A percentile compares a stretch with the other conserved stretches of the same genome.
Evolutionary conservation across 2,113 vertebrate genomes (phyloP).

Genomic region (Scalopus aquaticus): DNA sequence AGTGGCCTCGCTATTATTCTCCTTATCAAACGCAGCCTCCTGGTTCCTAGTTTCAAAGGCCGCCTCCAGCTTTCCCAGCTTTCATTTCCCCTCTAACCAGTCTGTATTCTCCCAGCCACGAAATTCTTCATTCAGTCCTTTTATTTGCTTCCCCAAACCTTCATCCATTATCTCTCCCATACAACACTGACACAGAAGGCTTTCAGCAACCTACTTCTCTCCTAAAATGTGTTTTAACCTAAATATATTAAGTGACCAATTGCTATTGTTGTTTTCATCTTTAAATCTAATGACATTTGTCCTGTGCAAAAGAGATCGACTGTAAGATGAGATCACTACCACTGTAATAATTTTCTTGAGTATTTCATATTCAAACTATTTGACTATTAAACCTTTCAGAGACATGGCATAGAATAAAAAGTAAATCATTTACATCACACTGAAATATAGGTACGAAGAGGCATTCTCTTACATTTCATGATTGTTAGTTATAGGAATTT

Average conservation of each 20-base stretch:
- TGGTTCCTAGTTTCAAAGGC: constrained; percentile 48
- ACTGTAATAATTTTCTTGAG: not conserved
- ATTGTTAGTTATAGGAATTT: not conserved
- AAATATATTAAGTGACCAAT: not conserved
- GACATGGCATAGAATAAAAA: not conserved
- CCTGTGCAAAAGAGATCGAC: not conserved
- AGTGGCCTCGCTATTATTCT: not conserved
- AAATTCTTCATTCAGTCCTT: not conserved
- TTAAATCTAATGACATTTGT: not conserved
- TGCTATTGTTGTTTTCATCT: constrained; percentile 20
- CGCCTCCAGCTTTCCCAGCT: constrained; percentile 53
- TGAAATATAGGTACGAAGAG: not conserved
- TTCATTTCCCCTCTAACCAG: constrained; percentile 4
- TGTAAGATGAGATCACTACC: not conserved
- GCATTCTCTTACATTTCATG: not conserved
- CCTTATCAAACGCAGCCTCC: constrained; percentile 48
- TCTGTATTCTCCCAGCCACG: constrained; percentile 42
- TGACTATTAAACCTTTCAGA: not conserved
- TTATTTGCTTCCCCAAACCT: not conserved
- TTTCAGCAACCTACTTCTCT: not conserved
- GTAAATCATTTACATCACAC: not conserved
- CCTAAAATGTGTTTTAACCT: not conserved
- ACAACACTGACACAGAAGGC: not conserved
- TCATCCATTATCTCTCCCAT: not conserved
- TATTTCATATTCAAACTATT: not conserved